Evolutionary conservation across 2,113 vertebrate species (phyloP), one percentile per base, ranked within the genome.

Genomic region (Kryptolebias marmoratus): DNA sequence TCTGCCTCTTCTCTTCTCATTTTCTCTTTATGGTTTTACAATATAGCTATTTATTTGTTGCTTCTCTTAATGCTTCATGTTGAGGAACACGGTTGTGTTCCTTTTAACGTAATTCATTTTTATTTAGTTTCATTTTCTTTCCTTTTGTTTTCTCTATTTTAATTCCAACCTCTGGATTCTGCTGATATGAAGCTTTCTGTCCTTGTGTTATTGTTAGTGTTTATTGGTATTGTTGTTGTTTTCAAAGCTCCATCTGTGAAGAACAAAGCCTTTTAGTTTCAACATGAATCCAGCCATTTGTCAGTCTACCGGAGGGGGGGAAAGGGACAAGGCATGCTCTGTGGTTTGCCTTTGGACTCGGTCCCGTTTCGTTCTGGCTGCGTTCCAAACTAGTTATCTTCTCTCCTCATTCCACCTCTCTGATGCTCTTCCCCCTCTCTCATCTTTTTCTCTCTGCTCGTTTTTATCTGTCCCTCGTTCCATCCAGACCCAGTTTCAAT

Each of bases 241-340:
- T 90, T 89, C 87, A 92, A 90, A 90, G 91, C 90, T 84, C 85
- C 82, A 71, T 88, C 90, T 84, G 87, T 79, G 77, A 76, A 87
- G 85, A 89, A 92, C 91, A 92, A 92, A 91, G 90, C 87, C 90
- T 89, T 89, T 91, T 91, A 89, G 84, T 90, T 90, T 85, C 82
- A 69, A 92, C 87, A 90, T 91, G 88, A 92, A 91, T 91, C 88
- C 88, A 75, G 78, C 65, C 86, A 63, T 84, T 90, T 91, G 91
- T 90, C 74, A 78, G 75, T 77, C 77, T 84, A 84, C 72, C 72
- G 68, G 85, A 83, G 77, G 85, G 80, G 82, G 68, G 67, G 71
- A 60, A 42, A 59, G 77, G 84, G 75, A 87, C 87, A 88, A 90
- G 86, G 76, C 75, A 68, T 82, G 80, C 85, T 90, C 91, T 90